Conservation (phyloP, 2,888 invertebrate genomes). For the Erynnis tages region DNA sequence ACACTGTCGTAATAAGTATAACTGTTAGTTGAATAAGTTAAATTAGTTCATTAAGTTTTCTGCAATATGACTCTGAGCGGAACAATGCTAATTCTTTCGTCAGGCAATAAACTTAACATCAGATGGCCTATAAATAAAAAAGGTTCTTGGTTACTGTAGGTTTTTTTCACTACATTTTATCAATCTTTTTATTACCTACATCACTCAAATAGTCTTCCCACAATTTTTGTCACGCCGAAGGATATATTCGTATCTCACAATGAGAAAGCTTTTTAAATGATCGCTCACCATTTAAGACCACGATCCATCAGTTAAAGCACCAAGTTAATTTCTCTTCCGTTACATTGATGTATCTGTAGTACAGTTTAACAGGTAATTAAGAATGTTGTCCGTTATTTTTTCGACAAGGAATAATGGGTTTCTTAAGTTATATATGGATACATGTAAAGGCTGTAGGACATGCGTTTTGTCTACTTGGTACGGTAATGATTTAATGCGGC, state of each 20-base stretch:
- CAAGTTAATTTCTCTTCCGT: constrained; percentile 28
- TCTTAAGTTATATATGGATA: constrained; percentile 30
- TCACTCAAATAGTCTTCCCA: background rate
- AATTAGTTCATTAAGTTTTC: no score
- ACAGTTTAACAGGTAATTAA: constrained; percentile 37
- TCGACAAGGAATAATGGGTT: constrained; percentile 30
- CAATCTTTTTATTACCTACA: background rate
- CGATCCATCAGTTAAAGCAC: constrained; percentile 28
- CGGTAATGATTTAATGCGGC: background rate
- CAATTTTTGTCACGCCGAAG: constrained; percentile 6
- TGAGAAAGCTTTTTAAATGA: constrained; percentile 22
- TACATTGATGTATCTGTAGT: constrained; percentile 34
- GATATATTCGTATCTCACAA: constrained; percentile 3
- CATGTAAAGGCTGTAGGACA: constrained; percentile 15
- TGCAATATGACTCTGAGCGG: no score
- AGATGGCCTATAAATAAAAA: no score
- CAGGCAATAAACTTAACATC: no score
- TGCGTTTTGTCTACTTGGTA: constrained; percentile 12
- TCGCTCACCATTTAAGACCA: constrained; percentile 23
- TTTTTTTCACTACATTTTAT: no score
- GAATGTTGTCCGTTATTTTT: constrained; percentile 32
- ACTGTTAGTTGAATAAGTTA: no score
- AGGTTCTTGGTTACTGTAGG: no score
- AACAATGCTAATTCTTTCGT: no score
- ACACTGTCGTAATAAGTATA: no score